These are phyloP conservation scores for Caenorhabditis sp. DNA, from an alignment of 2,888 invertebrate genomes.

Conservation along the genomic window DNA sequence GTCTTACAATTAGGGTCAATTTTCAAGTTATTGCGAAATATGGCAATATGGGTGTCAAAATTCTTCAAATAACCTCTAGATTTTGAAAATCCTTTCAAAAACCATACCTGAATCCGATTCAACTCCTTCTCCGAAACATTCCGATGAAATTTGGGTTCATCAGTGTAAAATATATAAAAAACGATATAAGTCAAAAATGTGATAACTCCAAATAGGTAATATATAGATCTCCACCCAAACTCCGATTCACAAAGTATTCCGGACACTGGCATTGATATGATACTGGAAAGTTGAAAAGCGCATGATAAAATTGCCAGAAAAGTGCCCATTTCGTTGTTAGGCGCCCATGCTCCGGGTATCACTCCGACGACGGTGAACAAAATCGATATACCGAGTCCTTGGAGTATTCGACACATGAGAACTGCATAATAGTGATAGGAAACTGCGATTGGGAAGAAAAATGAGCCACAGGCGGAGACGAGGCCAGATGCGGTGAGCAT, in stretches of 20 bases:
- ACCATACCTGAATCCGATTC: conserved; percentile 20
- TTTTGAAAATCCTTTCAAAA: no score
- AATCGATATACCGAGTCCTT: conserved; percentile 32
- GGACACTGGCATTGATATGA: conserved; percentile 53
- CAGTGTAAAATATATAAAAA: conserved; percentile 41
- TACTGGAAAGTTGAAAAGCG: conserved; percentile 17
- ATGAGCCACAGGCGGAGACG: conserved; percentile 20
- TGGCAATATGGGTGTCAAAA: not conserved
- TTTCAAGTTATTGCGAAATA: not conserved
- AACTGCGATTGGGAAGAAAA: conserved; percentile 36
- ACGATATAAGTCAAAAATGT: conserved; percentile 34
- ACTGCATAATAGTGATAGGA: conserved; percentile 19
- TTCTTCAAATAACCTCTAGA: not conserved
- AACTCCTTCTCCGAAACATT: conserved; percentile 18
- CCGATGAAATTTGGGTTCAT: conserved; percentile 39
- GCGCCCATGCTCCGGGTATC: conserved; percentile 34
- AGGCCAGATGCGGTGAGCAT: conserved; percentile 39
- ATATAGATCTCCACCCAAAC: conserved; percentile 50
- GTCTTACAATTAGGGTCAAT: not conserved
- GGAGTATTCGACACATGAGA: conserved; percentile 16
- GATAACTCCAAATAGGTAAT: conserved; percentile 41
- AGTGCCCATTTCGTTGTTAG: conserved; percentile 23
- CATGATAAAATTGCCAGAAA: conserved; percentile 39
- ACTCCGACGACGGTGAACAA: conserved; percentile 31
- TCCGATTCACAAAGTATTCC: conserved; percentile 45